Evolutionary conservation across 1,140 invertebrate genomes (phyloP).

Genomic region (Penaeus vannamei): DNA sequence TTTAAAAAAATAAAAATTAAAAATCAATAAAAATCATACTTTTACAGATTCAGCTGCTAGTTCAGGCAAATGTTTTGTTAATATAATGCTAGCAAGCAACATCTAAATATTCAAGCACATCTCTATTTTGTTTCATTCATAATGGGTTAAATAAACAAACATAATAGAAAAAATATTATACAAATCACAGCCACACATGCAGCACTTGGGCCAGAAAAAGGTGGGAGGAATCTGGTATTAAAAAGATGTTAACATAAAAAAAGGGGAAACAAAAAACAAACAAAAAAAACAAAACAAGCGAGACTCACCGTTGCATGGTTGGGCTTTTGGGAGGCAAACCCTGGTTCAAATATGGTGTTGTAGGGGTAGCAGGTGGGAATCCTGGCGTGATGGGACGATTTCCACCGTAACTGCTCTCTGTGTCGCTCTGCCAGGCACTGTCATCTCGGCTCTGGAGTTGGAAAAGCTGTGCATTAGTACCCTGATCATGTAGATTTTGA

Average conservation of each 20-base stretch:
- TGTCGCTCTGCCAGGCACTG: conserved; percentile 66
- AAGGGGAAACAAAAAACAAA: background rate
- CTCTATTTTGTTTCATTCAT: conserved; percentile 7
- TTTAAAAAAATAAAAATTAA: background rate
- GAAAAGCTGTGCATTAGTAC: background rate
- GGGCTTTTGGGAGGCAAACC: conserved; percentile 79
- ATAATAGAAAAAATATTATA: conserved; percentile 42
- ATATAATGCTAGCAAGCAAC: conserved; percentile 40
- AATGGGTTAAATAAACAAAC: conserved; percentile 30
- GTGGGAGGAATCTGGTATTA: background rate
- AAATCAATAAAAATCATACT: background rate
- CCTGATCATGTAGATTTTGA: no score
- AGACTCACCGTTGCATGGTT: conserved; percentile 79
- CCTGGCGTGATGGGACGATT: conserved; percentile 87
- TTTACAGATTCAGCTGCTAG: conserved; percentile 24
- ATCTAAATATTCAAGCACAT: conserved; percentile 26
- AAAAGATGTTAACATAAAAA: conserved; percentile 24
- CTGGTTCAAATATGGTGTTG: conserved; percentile 84
- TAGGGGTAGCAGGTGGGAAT: conserved; percentile 86
- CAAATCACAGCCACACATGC: conserved; percentile 5
- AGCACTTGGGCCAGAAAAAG: conserved; percentile 20
- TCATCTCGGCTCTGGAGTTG: conserved; percentile 64
- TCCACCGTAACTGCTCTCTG: conserved; percentile 67
- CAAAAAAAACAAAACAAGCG: no score
- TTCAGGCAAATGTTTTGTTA: conserved; percentile 13